Base-by-base conservation (phyloP, 2,113 vertebrate genomes). In the Galbula dea region DNA sequence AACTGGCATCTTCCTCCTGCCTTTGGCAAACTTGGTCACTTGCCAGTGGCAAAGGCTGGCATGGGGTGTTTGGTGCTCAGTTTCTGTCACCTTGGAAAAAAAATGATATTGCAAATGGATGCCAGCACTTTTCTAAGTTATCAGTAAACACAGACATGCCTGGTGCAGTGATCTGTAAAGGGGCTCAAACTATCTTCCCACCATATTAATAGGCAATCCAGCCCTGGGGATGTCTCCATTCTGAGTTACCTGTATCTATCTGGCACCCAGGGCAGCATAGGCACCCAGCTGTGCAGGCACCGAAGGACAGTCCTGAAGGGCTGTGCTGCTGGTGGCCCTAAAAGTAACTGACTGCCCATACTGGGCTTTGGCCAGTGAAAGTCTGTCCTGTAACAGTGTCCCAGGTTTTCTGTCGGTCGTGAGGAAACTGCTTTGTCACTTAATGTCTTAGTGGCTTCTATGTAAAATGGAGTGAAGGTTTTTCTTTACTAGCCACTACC, bases 121-220 rank as follows among this genome's bases (percentile, higher is more conserved):
- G 22, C 51, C 0, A 4, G 46, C 0, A 0, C 45, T 30, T 36
- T 43, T 26, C 57, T 9, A 18, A n/a, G 30, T 55, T 32, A 4
- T 12, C 73, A 1, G 62, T 11, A 36, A 12, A 16, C 2, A 4
- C 6, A 45, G 57, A 67, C 37, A 12, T 52, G 54, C 51, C 55
- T 16, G 21, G 15, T 23, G 26, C 21, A 1, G 48, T 19, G 52
- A 6, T 26, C 22, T 61, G 32, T 19, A 19, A 73, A 36, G 45
- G 32, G 49, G 20, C 39, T 77, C 34, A 7, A n/a, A 45, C 36
- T 48, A 21, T 57, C 30, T 43, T 58, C 43, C 22, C 51, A 12
- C 10, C 11, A 5, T 9, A 27, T 32, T 21, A 20, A 43, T 12
- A 27, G 61, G 39, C 69, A 67, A n/a, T 51, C 7, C 27, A 63